Conservation (phyloP, 1,140 invertebrate species). For the Hyles vespertilio region DNA sequence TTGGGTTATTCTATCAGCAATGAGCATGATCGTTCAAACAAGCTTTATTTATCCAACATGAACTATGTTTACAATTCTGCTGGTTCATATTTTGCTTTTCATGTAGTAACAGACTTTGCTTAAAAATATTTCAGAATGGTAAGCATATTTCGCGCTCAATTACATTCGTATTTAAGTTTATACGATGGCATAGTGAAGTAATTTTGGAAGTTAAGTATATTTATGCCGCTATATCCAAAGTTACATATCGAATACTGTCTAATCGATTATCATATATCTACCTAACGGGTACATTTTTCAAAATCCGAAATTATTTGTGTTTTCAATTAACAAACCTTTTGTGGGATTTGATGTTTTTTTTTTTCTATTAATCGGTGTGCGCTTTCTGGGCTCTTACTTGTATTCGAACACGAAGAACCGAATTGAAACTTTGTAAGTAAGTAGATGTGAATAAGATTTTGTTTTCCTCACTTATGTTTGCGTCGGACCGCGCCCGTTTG, state of each 20-base stretch:
- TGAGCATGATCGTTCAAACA: constrained; percentile 25
- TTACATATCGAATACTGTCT: too few relatives aligned
- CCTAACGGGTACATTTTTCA: neutral
- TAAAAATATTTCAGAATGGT: too few relatives aligned
- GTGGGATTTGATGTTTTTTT: too few relatives aligned
- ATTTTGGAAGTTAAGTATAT: too few relatives aligned
- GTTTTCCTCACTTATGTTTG: constrained; percentile 68
- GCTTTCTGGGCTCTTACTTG: constrained; percentile 1
- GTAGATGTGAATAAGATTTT: constrained; percentile 54
- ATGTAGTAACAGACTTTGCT: neutral
- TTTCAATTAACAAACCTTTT: constrained; percentile 6
- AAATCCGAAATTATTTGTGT: neutral
- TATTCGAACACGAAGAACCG: neutral
- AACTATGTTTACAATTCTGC: constrained; percentile 11
- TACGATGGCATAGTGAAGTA: too few relatives aligned
- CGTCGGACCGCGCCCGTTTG: constrained; percentile 55
- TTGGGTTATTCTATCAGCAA: constrained; percentile 17
- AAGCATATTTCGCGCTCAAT: too few relatives aligned
- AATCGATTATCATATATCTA: neutral
- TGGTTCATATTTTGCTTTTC: neutral
- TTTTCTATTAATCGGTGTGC: neutral
- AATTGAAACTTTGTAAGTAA: constrained; percentile 14
- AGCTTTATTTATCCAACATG: neutral
- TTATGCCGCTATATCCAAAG: too few relatives aligned
- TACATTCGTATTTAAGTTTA: too few relatives aligned